Conservation (phyloP, 2,113 vertebrate species). For the Pelvicachromis taeniatus region DNA sequence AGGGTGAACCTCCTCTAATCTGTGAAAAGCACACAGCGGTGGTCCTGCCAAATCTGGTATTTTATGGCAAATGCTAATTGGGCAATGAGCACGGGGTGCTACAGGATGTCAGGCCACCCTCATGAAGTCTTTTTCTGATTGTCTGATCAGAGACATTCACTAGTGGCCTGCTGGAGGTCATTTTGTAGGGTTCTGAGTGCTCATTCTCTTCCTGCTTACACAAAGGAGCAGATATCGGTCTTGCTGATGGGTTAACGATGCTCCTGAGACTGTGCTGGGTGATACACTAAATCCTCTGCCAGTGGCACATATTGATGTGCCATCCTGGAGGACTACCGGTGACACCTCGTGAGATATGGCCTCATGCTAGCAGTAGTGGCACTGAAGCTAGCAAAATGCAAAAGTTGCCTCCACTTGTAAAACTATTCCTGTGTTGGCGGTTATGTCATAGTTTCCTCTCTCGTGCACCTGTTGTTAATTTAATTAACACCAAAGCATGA, state of each 20-base stretch:
- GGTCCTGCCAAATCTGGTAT: too few relatives aligned
- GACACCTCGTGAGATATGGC: not conserved
- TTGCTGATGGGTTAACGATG: not conserved
- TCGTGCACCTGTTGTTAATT: not conserved
- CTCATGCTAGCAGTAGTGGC: not conserved
- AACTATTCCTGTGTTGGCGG: not conserved
- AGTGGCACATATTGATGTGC: not conserved
- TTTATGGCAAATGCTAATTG: not conserved
- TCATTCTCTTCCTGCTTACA: not conserved
- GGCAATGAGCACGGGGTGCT: not conserved
- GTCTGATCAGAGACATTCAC: not conserved
- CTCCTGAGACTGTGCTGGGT: not conserved
- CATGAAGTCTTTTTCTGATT: not conserved
- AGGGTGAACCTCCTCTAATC: not conserved
- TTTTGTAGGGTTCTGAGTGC: not conserved
- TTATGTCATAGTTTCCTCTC: not conserved
- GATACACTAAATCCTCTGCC: not conserved
- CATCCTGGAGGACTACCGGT: not conserved
- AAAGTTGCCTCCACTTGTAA: not conserved
- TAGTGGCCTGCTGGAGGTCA: not conserved
- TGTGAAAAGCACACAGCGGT: not conserved
- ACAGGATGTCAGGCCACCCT: not conserved
- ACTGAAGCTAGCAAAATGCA: not conserved
- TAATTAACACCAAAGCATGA: not conserved
- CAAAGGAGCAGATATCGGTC: not conserved